Percentiles rank a stretch among this genome's conserved stretches.
Conservation (phyloP, 2,888 invertebrate genomes). For the Alcis repandata region DNA sequence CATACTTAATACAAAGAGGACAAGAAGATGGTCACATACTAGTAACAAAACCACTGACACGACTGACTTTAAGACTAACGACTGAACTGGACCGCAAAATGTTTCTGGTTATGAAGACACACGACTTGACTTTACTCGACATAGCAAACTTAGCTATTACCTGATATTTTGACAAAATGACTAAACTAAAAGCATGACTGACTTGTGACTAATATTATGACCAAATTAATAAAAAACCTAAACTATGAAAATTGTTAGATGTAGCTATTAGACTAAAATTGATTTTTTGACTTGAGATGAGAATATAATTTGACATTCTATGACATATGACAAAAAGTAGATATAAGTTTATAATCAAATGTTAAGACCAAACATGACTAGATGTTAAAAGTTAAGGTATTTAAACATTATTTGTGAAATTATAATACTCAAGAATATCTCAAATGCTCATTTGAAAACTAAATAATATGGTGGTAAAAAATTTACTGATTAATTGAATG, state of each 20-base stretch:
- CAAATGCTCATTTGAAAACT: neutral
- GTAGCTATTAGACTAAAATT: too few relatives aligned
- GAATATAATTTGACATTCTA: neutral
- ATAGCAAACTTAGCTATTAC: too few relatives aligned
- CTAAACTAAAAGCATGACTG: too few relatives aligned
- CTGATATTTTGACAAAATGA: too few relatives aligned
- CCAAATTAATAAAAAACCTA: neutral
- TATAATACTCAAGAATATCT: neutral
- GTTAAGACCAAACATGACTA: neutral
- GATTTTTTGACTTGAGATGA: neutral
- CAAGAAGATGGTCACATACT: too few relatives aligned
- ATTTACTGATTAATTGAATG: too few relatives aligned
- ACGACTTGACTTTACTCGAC: neutral
- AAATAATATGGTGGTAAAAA: neutral
- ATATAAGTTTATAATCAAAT: neutral
- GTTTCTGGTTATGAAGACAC: neutral
- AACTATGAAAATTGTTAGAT: neutral
- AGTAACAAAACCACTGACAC: neutral
- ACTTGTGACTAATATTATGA: neutral
- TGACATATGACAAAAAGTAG: neutral
- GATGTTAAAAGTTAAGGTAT: neutral
- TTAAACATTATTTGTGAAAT: neutral
- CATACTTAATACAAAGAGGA: neutral
- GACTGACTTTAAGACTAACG: too few relatives aligned
- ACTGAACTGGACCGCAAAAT: too few relatives aligned